phyloP scores from a whole-genome alignment of 2,888 invertebrate genomes.

The Parthenolecanium corni region DNA sequence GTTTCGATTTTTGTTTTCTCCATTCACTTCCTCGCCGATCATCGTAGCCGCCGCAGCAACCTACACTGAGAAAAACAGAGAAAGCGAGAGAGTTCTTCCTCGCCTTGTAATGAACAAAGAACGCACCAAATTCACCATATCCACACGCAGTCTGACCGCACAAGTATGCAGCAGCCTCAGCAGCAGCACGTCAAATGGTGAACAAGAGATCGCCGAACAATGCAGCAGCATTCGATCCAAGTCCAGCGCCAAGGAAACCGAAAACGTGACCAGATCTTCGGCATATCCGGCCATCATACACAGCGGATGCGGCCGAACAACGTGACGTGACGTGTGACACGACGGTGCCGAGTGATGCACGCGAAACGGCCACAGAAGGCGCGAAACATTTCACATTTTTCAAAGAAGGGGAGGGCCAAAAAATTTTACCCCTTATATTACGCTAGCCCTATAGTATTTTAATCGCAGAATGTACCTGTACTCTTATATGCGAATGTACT shows the following conservation, averaged over 20 bases:
- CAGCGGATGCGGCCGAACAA: slow-evolving; percentile 8
- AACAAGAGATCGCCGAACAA: neutral
- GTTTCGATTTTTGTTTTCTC: neutral
- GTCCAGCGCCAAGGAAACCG: neutral
- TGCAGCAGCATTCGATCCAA: neutral
- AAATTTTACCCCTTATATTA: too few relatives aligned
- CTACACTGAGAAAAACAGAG: neutral
- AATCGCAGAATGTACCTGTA: too few relatives aligned
- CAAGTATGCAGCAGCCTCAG: neutral
- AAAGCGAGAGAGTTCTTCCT: neutral
- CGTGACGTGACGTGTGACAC: too few relatives aligned
- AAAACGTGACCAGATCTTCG: neutral
- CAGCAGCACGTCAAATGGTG: neutral
- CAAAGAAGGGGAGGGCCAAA: too few relatives aligned
- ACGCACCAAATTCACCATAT: slow-evolving; percentile 19
- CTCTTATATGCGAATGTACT: too few relatives aligned
- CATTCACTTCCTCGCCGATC: too few relatives aligned
- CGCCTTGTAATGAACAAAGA: slow-evolving; percentile 13
- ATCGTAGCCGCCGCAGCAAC: too few relatives aligned
- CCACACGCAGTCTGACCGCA: slow-evolving; percentile 21
- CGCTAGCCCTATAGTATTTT: too few relatives aligned
- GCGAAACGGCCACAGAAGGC: too few relatives aligned
- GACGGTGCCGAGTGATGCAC: too few relatives aligned
- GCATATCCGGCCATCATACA: slow-evolving; percentile 22
- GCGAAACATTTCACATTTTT: too few relatives aligned